Conservation (phyloP, 2,797 vertebrate species). For the Coregonus suidteri region DNA sequence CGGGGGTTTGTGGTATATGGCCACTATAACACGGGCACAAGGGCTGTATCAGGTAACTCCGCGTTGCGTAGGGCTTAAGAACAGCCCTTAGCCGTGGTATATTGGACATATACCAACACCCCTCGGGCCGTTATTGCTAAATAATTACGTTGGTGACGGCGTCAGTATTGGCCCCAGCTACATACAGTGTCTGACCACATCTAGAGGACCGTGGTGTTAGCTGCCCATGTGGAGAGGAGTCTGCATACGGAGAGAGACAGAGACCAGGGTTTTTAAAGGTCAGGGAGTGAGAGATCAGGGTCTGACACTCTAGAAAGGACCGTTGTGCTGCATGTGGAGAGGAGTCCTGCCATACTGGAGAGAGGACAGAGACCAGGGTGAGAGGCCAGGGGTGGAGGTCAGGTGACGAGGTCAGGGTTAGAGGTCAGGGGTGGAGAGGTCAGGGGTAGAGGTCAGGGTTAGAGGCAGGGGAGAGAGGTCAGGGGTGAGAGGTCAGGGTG, state of each 20-base stretch:
- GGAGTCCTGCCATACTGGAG: constrained; percentile 91
- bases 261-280: neutral
- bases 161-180: constrained; percentile 89
- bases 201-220: constrained; percentile 90
- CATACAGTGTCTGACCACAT: constrained; percentile 92
- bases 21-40: no score
- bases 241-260: constrained; percentile 73
- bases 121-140: no score
- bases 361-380: neutral
- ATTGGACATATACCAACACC: no score
- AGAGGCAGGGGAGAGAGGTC: neutral
- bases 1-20: no score
- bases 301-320: constrained; percentile 91
- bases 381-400: no score
- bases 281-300: constrained; percentile 78
- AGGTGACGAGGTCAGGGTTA: neutral
- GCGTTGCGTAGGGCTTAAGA: no score
- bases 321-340: constrained; percentile 92
- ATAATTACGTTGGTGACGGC: constrained; percentile 86
- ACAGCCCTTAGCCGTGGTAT: no score
- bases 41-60: no score
- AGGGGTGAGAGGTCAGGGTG: neutral
- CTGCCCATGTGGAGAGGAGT: constrained; percentile 91
- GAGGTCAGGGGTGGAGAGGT: neutral
- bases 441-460: constrained; percentile 76